Conservation (phyloP, 2,797 vertebrate species). For the Squalus acanthias region DNA sequence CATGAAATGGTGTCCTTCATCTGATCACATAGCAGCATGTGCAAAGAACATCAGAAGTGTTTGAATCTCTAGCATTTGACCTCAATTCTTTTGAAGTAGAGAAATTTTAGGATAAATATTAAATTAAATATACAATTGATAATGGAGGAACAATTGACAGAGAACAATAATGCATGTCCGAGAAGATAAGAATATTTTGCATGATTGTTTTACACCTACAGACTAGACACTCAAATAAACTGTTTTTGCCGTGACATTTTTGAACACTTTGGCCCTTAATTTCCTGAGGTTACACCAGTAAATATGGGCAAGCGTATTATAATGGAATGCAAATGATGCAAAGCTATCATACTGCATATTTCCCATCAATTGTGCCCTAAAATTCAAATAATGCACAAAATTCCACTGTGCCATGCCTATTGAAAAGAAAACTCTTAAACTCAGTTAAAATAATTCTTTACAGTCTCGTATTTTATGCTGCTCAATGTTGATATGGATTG, state of each 20-base stretch:
- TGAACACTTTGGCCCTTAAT: not conserved
- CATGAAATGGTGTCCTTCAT: not conserved
- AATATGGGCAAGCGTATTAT: not conserved
- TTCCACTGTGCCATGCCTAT: not conserved
- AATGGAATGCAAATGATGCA: not conserved
- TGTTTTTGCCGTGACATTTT: not conserved
- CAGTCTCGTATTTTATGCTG: not conserved
- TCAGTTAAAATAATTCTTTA: not conserved
- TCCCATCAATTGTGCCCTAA: not conserved
- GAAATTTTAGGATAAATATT: not conserved
- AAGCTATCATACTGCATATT: not conserved
- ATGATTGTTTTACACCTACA: not conserved
- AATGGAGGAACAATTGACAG: not conserved
- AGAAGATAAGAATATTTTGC: not conserved
- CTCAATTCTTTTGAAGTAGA: not conserved
- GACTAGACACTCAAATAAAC: not conserved
- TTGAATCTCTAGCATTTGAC: not conserved
- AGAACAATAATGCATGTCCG: too few species aligned
- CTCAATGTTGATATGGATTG: not conserved
- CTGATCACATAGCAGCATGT: not conserved
- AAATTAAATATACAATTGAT: not conserved
- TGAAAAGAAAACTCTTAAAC: not conserved
- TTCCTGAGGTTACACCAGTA: not conserved
- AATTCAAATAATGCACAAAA: not conserved
- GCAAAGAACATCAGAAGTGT: not conserved